Percentiles rank a stretch among this genome's conserved stretches.
These are phyloP conservation scores for Noturus placidus DNA, from an alignment of 2,113 vertebrate genomes.

Conservation along the genomic window DNA sequence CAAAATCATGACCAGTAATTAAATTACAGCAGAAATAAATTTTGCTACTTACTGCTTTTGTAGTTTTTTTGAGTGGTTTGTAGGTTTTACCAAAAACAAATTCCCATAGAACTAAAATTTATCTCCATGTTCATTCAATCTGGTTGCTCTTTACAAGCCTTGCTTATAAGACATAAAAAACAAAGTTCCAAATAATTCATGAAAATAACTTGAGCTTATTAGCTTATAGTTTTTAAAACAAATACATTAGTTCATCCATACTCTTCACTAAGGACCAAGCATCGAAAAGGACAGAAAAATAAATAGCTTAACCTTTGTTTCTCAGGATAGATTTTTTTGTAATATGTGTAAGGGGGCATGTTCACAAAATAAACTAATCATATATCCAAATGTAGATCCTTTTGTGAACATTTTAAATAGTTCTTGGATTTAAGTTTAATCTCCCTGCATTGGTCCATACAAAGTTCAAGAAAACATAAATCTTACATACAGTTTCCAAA, in stretches of 20 bases:
- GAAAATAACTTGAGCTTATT: constrained; percentile 25
- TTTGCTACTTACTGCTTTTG: constrained; percentile 3
- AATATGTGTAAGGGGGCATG: constrained; percentile 43
- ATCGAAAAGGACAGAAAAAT: constrained; percentile 43
- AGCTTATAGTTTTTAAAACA: constrained; percentile 9
- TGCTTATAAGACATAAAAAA: not conserved
- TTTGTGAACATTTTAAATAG: constrained; percentile 60
- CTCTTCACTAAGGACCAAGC: constrained; percentile 26
- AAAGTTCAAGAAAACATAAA: constrained; percentile 42
- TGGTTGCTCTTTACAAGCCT: constrained; percentile 13
- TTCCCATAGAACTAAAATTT: constrained; percentile 23
- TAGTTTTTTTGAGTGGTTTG: constrained; percentile 3
- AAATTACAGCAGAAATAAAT: constrained; percentile 34
- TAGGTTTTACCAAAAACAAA: not conserved
- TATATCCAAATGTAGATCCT: constrained; percentile 44
- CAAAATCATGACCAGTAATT: constrained; percentile 22
- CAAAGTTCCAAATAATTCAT: not conserved
- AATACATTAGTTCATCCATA: not conserved
- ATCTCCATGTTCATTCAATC: constrained; percentile 47
- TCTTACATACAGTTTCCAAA: constrained; percentile 41
- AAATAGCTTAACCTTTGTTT: constrained; percentile 32
- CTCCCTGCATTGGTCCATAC: constrained; percentile 45
- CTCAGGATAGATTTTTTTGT: constrained; percentile 7
- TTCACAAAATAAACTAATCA: constrained; percentile 47
- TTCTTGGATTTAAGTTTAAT: constrained; percentile 67